These are phyloP conservation scores for Agonopterix subpropinquella DNA, from an alignment of 2,888 invertebrate genomes.

Conservation along the genomic window DNA sequence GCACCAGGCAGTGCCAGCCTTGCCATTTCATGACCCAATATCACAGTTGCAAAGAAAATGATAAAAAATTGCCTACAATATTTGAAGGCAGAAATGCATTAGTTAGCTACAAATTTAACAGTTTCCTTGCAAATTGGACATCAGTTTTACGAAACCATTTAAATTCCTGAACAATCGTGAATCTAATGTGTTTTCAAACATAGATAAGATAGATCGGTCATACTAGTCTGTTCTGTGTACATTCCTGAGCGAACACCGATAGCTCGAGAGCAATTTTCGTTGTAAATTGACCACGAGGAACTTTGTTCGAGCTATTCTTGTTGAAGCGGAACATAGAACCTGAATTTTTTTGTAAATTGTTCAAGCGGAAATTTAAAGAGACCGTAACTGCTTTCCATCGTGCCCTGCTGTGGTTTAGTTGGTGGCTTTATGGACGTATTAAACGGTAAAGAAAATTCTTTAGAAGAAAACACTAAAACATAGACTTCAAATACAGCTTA, in stretches of 20 bases:
- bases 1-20: conserved; percentile 42
- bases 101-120: too few species aligned
- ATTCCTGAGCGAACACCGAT: too few species aligned
- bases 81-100: conserved; percentile 18
- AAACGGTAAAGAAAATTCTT: too few species aligned
- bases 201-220: too few species aligned
- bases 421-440: conserved; percentile 2
- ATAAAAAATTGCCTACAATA: conserved; percentile 22
- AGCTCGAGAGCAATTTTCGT: not conserved
- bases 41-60: conserved; percentile 27
- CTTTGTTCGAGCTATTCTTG: conserved; percentile 6
- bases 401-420: not conserved
- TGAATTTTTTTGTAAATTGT: conserved; percentile 3
- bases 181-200: too few species aligned
- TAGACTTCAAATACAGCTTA: too few species aligned
- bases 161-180: too few species aligned
- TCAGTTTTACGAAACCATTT: too few species aligned
- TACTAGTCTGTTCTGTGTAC: too few species aligned
- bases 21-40: conserved; percentile 41
- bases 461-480: too few species aligned
- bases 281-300: conserved; percentile 3
- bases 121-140: too few species aligned
- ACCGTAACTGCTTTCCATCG: not conserved
- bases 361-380: conserved; percentile 4
- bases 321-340: not conserved